Evolutionary conservation across 2,888 invertebrate genomes (phyloP), one percentile per base, ranked within the genome.

Genomic region (Dasysyrphus tricinctus): DNA sequence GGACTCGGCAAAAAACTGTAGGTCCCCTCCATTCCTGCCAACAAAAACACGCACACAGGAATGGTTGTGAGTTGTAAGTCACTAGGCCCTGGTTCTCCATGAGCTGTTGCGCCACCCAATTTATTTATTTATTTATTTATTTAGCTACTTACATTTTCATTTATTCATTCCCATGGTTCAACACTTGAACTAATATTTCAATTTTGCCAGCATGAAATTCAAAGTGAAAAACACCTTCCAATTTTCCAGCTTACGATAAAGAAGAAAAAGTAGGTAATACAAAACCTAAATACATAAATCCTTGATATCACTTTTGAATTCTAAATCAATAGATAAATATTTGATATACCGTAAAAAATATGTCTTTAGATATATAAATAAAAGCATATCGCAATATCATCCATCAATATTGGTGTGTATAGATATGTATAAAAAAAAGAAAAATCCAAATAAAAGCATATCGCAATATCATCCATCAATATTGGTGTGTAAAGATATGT

Each of bases 271-370:
- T 37, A 34, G 11, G 57, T 67, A 49, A 49, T 49, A n/a, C 24
- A 5, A 37, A 67, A 14, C 67, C 51, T 54, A 63, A 63, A 49
- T 51, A 63, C 75, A 54, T 39, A 63, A 54, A 54, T 54, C 75
- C 51, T 37, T 67, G 67, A 67, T 65, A n/a, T 44, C 12, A 57
- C 29, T 37, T 67, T 67, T 29, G 49, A 67, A 76, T 57, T 37
- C 14, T 7, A 37, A 76, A 78, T 78, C 73, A 82, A 78, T 73
- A 78, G 59, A 77, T 73, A 78, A 67, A 77, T 73, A 42, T 73
- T 82, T 67, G 78, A 54, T 51, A 78, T 77, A 14, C n/a, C n/a
- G 67, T 47, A 59, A 51, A 59, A 51, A 78, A 78, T 78, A 73
- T 59, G 11, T 49, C 14, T 63, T 29, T 49, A 11, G 19, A 54